These are phyloP conservation scores for Poecilia picta DNA, from an alignment of 2,797 vertebrate genomes.

Conservation along the genomic window DNA sequence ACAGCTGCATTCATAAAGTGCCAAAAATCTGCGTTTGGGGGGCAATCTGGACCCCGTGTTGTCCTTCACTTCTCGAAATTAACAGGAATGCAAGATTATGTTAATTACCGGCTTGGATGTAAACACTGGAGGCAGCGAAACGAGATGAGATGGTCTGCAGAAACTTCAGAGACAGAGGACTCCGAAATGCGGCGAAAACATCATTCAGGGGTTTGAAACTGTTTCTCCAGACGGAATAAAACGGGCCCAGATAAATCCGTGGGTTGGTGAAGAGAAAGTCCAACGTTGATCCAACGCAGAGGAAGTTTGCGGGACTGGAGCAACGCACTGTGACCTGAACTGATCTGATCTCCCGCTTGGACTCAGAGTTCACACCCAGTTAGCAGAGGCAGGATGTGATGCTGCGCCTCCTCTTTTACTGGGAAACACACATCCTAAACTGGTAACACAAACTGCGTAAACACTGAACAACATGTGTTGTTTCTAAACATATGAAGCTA, in stretches of 20 bases:
- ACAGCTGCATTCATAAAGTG: slow-evolving; percentile 76
- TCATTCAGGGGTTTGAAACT: slow-evolving; percentile 50
- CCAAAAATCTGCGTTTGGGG: slow-evolving; percentile 69
- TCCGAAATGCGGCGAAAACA: slow-evolving; percentile 51
- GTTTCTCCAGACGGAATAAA: slow-evolving; percentile 50
- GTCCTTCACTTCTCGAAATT: slow-evolving; percentile 73
- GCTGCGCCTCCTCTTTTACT: slow-evolving; percentile 41
- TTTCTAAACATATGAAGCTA: neutral
- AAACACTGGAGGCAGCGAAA: slow-evolving; percentile 68
- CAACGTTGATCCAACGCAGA: slow-evolving; percentile 44
- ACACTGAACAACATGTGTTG: neutral
- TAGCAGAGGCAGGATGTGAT: slow-evolving; percentile 62
- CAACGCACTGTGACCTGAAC: slow-evolving; percentile 14
- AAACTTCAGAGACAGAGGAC: slow-evolving; percentile 54
- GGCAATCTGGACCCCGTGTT: slow-evolving; percentile 72
- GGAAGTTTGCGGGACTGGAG: slow-evolving; percentile 30
- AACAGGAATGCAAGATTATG: slow-evolving; percentile 67
- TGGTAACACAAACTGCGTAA: neutral
- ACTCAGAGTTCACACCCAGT: slow-evolving; percentile 60
- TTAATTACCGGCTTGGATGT: slow-evolving; percentile 71
- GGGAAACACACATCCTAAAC: neutral
- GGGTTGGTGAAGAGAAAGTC: neutral
- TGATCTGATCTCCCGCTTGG: slow-evolving; percentile 49
- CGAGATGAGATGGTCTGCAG: slow-evolving; percentile 37
- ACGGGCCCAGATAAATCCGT: slow-evolving; percentile 41